Conservation (phyloP, 2,797 vertebrate genomes). For the Sebastolobus alascanus region DNA sequence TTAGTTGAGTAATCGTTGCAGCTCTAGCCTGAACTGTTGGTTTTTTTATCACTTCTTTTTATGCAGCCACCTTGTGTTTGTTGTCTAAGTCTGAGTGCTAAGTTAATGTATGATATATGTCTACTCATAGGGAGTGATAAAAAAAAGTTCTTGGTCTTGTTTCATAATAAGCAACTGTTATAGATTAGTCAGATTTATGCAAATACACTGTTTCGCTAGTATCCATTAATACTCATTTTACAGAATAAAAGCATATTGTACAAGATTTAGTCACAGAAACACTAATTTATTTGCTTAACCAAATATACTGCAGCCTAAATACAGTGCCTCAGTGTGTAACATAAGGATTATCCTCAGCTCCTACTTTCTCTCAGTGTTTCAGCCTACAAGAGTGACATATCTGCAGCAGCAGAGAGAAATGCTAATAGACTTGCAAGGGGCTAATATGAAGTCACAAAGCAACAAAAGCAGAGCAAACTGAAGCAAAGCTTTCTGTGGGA, state of each 20-base stretch:
- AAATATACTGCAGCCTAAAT: conserved; percentile 36
- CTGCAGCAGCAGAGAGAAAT: conserved; percentile 26
- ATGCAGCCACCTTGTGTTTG: not conserved
- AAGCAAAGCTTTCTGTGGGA: conserved; percentile 21
- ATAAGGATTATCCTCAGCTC: not conserved
- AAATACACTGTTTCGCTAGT: conserved; percentile 8
- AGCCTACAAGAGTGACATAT: conserved; percentile 14
- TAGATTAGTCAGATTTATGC: not conserved
- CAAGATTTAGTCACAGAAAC: conserved; percentile 15
- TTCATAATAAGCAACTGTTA: not conserved
- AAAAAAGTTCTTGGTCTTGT: not conserved
- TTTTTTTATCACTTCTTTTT: not conserved
- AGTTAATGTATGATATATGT: not conserved
- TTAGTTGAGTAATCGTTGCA: too few species aligned
- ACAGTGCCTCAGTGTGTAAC: conserved; percentile 12
- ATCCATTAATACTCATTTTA: conserved; percentile 7
- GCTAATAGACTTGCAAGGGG: conserved; percentile 6
- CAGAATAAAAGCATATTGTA: conserved; percentile 17
- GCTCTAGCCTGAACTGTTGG: not conserved
- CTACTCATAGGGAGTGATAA: not conserved
- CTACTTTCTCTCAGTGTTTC: not conserved
- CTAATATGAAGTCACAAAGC: conserved; percentile 36
- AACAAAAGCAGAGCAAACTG: conserved; percentile 14
- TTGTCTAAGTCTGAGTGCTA: not conserved
- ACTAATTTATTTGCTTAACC: conserved; percentile 42